phyloP scores from a whole-genome alignment of 1,140 invertebrate species.

The Octopus sinensis region DNA sequence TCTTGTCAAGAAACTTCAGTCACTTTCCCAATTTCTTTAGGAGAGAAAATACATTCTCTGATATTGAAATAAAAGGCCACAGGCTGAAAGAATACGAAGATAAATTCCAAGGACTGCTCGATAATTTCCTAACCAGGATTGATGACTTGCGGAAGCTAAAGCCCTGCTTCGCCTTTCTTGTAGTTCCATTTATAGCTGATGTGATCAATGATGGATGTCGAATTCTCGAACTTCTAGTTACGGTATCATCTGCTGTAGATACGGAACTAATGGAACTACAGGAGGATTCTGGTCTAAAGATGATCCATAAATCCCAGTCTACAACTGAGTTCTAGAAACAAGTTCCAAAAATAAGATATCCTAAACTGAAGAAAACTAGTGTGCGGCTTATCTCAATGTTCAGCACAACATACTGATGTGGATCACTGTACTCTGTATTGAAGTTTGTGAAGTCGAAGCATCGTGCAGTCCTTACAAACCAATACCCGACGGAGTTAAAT shows the following conservation, averaged over 20 bases:
- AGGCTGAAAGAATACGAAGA: constrained; percentile 8
- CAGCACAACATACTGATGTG: constrained; percentile 4
- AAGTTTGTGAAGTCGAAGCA: constrained; percentile 5
- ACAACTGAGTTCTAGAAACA: too few relatives aligned
- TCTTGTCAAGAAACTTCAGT: constrained; percentile 5
- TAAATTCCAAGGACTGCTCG: constrained; percentile 4
- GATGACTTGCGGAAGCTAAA: constrained; percentile 4
- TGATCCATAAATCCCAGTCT: constrained; percentile 7
- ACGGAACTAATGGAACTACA: constrained; percentile 7
- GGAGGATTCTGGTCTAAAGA: constrained; percentile 7
- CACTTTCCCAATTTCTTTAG: background rate
- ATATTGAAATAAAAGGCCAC: constrained; percentile 5
- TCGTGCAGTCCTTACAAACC: background rate
- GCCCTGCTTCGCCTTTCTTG: constrained; percentile 3
- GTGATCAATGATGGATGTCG: constrained; percentile 1
- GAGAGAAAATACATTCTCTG: constrained; percentile 4
- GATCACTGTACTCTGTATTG: constrained; percentile 1
- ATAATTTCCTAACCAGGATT: constrained; percentile 5
- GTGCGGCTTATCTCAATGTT: constrained; percentile 4
- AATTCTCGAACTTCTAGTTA: constrained; percentile 4
- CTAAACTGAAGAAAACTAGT: constrained; percentile 7
- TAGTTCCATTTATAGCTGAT: constrained; percentile 4
- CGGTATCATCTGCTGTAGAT: background rate
- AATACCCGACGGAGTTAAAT: background rate
- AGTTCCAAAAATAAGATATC: constrained; percentile 8